Evolutionary conservation across 1,140 invertebrate genomes (phyloP), one percentile per base, ranked within the genome.

Genomic region (Calosoma granatense): DNA sequence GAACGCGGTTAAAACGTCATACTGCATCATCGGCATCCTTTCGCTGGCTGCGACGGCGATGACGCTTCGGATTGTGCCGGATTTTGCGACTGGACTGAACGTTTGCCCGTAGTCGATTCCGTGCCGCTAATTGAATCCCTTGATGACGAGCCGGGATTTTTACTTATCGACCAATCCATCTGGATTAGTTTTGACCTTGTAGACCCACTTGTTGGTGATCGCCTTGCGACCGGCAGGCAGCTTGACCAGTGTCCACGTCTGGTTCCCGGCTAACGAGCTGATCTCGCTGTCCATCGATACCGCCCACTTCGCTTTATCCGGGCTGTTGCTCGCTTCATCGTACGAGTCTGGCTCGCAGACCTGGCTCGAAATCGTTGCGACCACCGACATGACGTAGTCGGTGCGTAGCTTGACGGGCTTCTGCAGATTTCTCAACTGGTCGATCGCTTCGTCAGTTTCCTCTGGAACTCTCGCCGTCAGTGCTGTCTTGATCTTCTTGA

Each of bases 91-190:
- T 26, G 70, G 68, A 23, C 61, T 59, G 41, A 65, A 71, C 4
- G 68, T 71, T 36, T 72, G 69, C n/a, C 62, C 17, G 54, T 67
- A 74, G 53, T 75, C 72, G 2, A 72, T 56, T 22, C 72, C 72
- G 54, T 64, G 51, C 4, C 55, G 57, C 56, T 76, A 72, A 2
- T 39, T 57, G 59, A 65, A 74, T 0, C 73, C 72, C 57, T 63
- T 64, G 1, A 69, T 67, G 14, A 73, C 71, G 0, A 76, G 59
- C 15, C 73, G 39, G 0, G 70, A 65, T 56, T 72, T 70, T 15
- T 57, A 68, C n/a, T 56, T 60, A n/a, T 55, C 58, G 14, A 51
- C 21, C 26, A 15, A 17, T 1, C 58, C 55, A 56, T 59, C 58
- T 1, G 41, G 22, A 30, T 64, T 56, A 3, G 43, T 22, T 59